These are phyloP conservation scores for Zaprionus nigranus DNA, from an alignment of 1,140 invertebrate genomes.

Conservation along the genomic window DNA sequence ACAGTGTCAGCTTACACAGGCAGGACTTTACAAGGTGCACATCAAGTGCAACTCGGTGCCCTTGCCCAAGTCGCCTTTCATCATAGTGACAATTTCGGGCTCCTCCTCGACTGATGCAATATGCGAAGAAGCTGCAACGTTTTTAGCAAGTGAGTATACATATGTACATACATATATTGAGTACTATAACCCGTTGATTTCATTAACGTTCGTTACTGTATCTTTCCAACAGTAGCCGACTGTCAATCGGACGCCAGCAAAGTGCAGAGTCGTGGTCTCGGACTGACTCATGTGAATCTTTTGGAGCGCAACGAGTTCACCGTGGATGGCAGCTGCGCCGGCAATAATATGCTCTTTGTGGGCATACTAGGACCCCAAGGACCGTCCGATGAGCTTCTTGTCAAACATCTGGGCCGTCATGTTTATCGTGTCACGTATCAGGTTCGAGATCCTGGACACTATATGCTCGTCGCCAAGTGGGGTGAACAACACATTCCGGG, in stretches of 20 bases:
- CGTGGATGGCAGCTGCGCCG: constrained; percentile 91
- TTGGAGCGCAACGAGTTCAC: constrained; percentile 94
- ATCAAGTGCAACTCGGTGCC: constrained; percentile 95
- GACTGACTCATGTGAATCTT: constrained; percentile 92
- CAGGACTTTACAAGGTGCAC: constrained; percentile 95
- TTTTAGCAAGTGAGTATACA: constrained; percentile 21
- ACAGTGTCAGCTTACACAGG: constrained; percentile 92
- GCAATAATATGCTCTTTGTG: constrained; percentile 94
- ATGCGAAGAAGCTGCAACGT: neutral
- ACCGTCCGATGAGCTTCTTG: constrained; percentile 93
- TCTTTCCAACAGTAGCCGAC: constrained; percentile 85
- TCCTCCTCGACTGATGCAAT: constrained; percentile 85
- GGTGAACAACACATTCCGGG: constrained; percentile 96
- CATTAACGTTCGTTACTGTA: neutral
- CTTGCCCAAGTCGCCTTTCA: constrained; percentile 93
- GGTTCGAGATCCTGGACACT: constrained; percentile 92
- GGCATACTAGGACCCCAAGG: constrained; percentile 94
- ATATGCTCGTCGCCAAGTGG: constrained; percentile 94
- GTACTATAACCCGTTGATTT: neutral
- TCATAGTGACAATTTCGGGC: constrained; percentile 89
- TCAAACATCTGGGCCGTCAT: constrained; percentile 93
- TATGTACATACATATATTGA: neutral
- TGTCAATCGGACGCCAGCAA: constrained; percentile 93
- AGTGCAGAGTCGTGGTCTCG: constrained; percentile 92
- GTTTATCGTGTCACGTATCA: constrained; percentile 91